These are phyloP conservation scores for Lochmaea crataegi DNA, from an alignment of 2,888 invertebrate species.

Conservation along the genomic window DNA sequence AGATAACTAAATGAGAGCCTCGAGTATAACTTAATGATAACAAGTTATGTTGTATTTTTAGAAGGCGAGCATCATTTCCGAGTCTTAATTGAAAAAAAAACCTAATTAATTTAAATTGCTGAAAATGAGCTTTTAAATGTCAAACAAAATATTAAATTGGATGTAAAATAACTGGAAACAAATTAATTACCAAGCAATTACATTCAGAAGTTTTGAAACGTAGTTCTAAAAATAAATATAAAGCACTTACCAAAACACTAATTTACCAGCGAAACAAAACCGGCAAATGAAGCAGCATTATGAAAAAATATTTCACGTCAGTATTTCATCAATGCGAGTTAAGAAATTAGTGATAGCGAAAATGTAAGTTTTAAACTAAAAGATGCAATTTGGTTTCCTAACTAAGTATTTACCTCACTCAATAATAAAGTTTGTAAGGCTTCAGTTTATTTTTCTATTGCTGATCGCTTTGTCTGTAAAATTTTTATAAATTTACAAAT, in stretches of 20 bases:
- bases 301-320: too few species aligned
- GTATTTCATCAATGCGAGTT: too few species aligned
- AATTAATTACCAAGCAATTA: neutral
- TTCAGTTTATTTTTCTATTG: too few species aligned
- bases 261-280: neutral
- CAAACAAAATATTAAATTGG: neutral
- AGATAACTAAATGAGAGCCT: neutral
- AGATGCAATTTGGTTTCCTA: too few species aligned
- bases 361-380: too few species aligned
- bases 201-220: neutral
- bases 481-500: too few species aligned
- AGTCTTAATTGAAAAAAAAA: slow-evolving; percentile 3
- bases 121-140: slow-evolving; percentile 4
- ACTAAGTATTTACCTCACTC: too few species aligned
- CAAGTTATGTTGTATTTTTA: neutral
- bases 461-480: too few species aligned
- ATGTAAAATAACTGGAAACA: neutral
- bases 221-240: neutral
- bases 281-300: neutral
- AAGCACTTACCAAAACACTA: neutral
- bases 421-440: too few species aligned
- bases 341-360: too few species aligned
- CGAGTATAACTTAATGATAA: neutral
- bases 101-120: neutral
- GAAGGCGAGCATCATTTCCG: neutral